Conservation (phyloP, 2,888 invertebrate species). For the Cybosia mesomella region DNA sequence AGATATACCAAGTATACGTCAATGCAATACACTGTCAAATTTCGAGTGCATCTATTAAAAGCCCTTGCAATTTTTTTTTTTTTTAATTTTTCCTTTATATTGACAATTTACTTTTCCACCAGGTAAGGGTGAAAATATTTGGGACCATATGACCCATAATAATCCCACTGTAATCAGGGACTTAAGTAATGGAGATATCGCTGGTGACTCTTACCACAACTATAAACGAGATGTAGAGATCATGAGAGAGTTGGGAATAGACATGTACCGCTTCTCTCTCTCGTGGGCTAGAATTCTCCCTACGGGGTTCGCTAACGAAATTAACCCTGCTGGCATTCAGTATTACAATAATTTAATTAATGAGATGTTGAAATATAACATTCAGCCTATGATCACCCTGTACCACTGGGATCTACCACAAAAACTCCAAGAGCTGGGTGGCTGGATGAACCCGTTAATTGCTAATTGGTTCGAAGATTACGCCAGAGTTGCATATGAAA, state of each 20-base stretch:
- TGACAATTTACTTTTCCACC: not conserved
- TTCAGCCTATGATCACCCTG: constrained; percentile 87
- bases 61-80: no score
- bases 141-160: constrained; percentile 63
- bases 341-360: constrained; percentile 89
- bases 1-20: no score
- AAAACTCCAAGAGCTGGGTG: constrained; percentile 84
- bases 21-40: no score
- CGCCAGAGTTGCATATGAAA: constrained; percentile 71
- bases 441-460: constrained; percentile 75
- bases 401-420: constrained; percentile 86
- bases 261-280: constrained; percentile 85
- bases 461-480: constrained; percentile 80
- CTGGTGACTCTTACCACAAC: constrained; percentile 87
- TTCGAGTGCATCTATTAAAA: no score
- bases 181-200: constrained; percentile 84
- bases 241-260: constrained; percentile 73
- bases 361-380: constrained; percentile 86
- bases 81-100: not conserved
- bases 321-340: constrained; percentile 87
- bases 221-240: constrained; percentile 84
- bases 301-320: constrained; percentile 77
- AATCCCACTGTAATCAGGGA: constrained; percentile 56
- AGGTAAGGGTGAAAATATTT: constrained; percentile 66
- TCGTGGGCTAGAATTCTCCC: constrained; percentile 89